Conservation (phyloP, 2,797 vertebrate genomes). For the Otolemur crassicaudatus region DNA sequence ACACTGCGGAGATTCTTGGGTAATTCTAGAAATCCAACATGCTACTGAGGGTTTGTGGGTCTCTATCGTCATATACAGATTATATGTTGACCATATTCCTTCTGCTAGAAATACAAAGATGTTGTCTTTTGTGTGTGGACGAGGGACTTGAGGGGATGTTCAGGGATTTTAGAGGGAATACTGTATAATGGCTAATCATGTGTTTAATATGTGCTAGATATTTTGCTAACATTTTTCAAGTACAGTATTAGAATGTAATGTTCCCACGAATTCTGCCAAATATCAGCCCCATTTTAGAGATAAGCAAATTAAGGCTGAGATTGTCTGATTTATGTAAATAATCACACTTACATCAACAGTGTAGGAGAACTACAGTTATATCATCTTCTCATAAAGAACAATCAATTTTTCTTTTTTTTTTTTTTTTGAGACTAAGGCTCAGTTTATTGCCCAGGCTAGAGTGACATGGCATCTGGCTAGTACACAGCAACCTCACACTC, state of each 20-base stretch:
- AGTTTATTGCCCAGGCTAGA: too few relatives aligned
- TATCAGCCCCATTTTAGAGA: neutral
- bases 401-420: too few relatives aligned
- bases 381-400: neutral
- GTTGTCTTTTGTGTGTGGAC: neutral
- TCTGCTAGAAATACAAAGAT: neutral
- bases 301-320: neutral
- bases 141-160: neutral
- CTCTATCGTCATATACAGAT: neutral
- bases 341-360: neutral
- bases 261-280: neutral
- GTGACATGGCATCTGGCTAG: too few relatives aligned
- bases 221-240: neutral
- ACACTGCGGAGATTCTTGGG: accelerated
- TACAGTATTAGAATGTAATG: neutral
- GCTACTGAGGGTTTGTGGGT: accelerated
- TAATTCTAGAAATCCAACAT: neutral
- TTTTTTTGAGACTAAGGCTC: too few relatives aligned
- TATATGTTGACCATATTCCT: neutral
- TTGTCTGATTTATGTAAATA: neutral
- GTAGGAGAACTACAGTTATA: neutral
- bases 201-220: neutral
- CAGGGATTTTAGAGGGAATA: neutral
- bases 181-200: neutral
- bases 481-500: too few relatives aligned